Conservation (phyloP, 2,113 vertebrate genomes). For the Dryoscopus gambensis region DNA sequence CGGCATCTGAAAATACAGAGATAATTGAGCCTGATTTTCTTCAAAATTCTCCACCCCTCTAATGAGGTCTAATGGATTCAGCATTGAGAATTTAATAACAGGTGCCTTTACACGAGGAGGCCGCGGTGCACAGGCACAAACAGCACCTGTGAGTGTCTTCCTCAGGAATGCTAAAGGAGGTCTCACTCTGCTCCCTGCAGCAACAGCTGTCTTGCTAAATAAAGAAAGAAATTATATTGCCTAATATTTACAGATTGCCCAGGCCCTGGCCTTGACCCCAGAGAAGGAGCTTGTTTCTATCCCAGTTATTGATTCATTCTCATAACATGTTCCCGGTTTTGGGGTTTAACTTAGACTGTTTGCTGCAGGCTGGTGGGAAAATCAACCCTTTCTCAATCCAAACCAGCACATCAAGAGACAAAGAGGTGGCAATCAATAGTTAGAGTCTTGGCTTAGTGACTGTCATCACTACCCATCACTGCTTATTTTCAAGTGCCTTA, state of each 20-base stretch:
- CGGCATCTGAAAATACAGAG: neutral
- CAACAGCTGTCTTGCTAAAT: neutral
- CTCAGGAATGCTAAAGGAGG: neutral
- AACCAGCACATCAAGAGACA: neutral
- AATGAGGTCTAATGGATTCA: conserved; percentile 7
- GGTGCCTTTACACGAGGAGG: neutral
- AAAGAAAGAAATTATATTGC: neutral
- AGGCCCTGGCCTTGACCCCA: neutral
- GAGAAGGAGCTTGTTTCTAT: neutral
- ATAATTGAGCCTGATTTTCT: conserved; percentile 1
- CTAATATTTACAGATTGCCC: neutral
- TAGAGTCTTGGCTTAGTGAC: neutral
- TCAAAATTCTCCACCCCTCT: neutral
- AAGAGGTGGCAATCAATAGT: neutral
- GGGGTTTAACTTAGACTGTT: neutral
- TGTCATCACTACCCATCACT: neutral
- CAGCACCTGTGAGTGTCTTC: neutral
- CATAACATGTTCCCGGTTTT: neutral
- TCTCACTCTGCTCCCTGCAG: neutral
- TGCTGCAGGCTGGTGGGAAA: neutral
- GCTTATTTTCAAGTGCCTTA: neutral
- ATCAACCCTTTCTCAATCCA: neutral
- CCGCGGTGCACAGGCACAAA: neutral
- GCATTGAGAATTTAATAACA: neutral
- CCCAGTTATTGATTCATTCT: neutral